Conservation (phyloP, 2,113 vertebrate species). For the Pantherophis guttatus region DNA sequence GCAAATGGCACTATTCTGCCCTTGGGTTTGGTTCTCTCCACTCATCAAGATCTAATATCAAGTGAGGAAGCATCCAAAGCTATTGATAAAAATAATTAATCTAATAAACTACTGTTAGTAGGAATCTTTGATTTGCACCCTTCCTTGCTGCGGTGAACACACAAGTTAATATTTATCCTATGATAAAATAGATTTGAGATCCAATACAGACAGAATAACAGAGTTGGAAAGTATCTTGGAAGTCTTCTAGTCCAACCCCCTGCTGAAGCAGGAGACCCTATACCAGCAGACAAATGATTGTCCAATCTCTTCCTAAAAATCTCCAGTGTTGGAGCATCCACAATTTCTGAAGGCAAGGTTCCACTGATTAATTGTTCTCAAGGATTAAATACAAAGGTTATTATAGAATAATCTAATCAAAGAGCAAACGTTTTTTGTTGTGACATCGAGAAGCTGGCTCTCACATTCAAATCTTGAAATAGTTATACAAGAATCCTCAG, state of each 20-base stretch:
- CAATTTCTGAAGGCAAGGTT: background rate
- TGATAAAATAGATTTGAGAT: background rate
- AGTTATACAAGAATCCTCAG: background rate
- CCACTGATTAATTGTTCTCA: background rate
- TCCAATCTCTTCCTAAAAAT: background rate
- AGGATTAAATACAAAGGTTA: background rate
- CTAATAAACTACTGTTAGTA: background rate
- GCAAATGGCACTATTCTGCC: background rate
- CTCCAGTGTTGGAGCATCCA: background rate
- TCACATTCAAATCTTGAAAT: accelerated
- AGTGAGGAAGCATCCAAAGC: background rate
- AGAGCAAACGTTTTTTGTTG: background rate
- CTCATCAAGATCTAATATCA: background rate
- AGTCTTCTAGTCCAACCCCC: background rate
- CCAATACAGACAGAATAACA: background rate
- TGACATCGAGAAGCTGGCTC: background rate
- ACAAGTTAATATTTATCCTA: background rate
- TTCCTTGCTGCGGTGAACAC: background rate
- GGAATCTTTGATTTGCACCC: background rate
- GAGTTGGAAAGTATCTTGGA: background rate
- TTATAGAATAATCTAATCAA: background rate
- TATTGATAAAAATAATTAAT: background rate
- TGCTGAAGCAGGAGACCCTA: no score
- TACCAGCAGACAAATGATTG: background rate
- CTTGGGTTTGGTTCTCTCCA: background rate